Conservation (phyloP, 2,113 vertebrate genomes). For the Hirundichthys speculiger region DNA sequence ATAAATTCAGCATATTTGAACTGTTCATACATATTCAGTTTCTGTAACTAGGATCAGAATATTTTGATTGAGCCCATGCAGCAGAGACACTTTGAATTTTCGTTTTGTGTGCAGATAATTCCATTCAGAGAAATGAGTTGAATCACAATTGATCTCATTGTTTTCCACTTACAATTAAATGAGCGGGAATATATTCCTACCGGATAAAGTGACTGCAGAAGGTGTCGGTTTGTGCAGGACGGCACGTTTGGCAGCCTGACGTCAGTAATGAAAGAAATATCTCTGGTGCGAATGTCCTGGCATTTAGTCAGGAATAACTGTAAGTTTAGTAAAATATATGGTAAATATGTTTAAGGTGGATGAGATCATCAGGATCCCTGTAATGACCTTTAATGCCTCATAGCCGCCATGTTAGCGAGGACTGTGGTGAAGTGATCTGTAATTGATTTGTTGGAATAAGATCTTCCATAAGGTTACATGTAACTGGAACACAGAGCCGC, state of each 20-base stretch:
- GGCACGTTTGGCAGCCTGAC: conserved; percentile 24
- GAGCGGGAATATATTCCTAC: conserved; percentile 66
- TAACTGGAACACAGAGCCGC: background rate
- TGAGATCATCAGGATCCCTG: conserved; percentile 32
- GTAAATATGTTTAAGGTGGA: conserved; percentile 9
- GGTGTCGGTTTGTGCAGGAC: conserved; percentile 60
- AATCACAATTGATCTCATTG: conserved; percentile 86
- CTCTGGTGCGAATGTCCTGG: conserved; percentile 5
- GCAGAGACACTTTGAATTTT: conserved; percentile 82
- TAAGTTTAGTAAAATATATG: background rate
- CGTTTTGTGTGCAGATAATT: conserved; percentile 83
- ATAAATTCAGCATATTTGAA: conserved; percentile 87
- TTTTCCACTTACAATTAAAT: conserved; percentile 77
- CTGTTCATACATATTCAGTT: conserved; percentile 86
- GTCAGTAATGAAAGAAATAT: background rate
- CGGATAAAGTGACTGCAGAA: conserved; percentile 54
- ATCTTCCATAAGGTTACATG: conserved; percentile 11
- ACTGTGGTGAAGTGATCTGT: conserved; percentile 35
- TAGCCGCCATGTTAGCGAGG: conserved; percentile 44
- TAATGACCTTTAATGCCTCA: conserved; percentile 60
- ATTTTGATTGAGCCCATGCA: conserved; percentile 84
- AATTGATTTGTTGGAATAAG: no score
- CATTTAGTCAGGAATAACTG: background rate
- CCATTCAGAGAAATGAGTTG: conserved; percentile 81
- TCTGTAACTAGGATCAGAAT: conserved; percentile 84